Conservation (phyloP, 1,140 invertebrate species). For the Rhyacophila brunnea region DNA sequence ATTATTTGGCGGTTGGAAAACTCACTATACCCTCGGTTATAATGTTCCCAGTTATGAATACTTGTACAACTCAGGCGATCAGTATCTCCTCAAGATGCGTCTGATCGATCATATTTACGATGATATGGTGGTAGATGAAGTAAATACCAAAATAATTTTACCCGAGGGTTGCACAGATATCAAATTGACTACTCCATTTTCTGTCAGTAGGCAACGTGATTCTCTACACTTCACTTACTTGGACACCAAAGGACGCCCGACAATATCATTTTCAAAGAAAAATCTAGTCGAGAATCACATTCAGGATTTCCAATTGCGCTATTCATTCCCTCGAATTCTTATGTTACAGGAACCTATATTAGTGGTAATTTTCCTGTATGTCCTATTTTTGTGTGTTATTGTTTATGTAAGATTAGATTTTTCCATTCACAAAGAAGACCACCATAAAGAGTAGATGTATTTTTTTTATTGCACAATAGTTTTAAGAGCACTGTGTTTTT, state of each 20-base stretch:
- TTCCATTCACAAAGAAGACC: conserved; percentile 70
- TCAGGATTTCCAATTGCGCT: conserved; percentile 84
- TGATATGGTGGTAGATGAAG: conserved; percentile 92
- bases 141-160: conserved; percentile 88
- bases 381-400: conserved; percentile 89
- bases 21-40: conserved; percentile 95
- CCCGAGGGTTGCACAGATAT: conserved; percentile 89
- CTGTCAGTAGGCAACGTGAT: conserved; percentile 72
- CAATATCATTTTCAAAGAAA: conserved; percentile 80
- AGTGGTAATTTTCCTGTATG: conserved; percentile 83
- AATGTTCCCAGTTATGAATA: conserved; percentile 98
- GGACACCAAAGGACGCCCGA: conserved; percentile 89
- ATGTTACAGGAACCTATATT: conserved; percentile 93
- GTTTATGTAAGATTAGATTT: conserved; percentile 95
- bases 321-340: conserved; percentile 80
- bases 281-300: conserved; percentile 97
- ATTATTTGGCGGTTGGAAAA: conserved; percentile 98
- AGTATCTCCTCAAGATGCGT: conserved; percentile 88
- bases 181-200: conserved; percentile 80
- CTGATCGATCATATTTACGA: conserved; percentile 95
- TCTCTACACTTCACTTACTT: conserved; percentile 89
- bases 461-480: neutral
- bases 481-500: no score
- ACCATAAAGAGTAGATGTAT: conserved; percentile 48
- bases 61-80: conserved; percentile 77